Evolutionary conservation across 1,140 invertebrate genomes (phyloP).

Genomic region (Choristoneura fumiferana): DNA sequence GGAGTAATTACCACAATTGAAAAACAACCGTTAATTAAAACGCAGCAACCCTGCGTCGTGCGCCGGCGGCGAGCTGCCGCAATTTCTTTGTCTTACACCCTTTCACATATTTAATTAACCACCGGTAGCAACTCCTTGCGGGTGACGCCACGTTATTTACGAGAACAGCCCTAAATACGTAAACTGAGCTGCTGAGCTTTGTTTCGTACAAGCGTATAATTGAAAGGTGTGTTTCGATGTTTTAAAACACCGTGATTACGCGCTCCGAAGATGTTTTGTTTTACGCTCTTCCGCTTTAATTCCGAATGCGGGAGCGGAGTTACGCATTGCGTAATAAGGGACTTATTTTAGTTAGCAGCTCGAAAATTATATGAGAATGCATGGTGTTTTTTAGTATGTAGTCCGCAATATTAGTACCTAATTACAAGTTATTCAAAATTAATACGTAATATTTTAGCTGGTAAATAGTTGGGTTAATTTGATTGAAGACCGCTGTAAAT

Average conservation of each 20-base stretch:
- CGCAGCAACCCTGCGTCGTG: conserved; percentile 5
- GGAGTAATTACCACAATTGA: no score
- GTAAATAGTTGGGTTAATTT: no score
- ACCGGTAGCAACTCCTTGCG: conserved; percentile 3
- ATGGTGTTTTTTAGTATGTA: no score
- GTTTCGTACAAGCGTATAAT: conserved; percentile 5
- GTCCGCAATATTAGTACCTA: no score
- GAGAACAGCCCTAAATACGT: conserved; percentile 13
- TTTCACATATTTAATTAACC: conserved; percentile 67
- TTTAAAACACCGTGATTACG: conserved; percentile 17
- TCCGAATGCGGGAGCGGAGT: background rate
- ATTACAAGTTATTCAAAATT: no score
- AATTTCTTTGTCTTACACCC: conserved; percentile 53
- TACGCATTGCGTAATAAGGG: no score
- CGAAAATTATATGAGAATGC: no score
- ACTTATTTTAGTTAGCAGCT: no score
- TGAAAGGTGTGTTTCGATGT: conserved; percentile 13
- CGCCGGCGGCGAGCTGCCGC: conserved; percentile 29
- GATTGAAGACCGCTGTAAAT: no score
- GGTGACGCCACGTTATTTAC: conserved; percentile 11
- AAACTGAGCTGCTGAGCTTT: conserved; percentile 12
- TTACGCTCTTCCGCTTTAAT: background rate
- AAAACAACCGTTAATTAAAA: no score
- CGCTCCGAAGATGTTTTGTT: conserved; percentile 6
- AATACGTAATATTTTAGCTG: no score